Base-by-base conservation (phyloP, 1,140 invertebrate genomes). In the Gonioctena quinquepunctata region DNA sequence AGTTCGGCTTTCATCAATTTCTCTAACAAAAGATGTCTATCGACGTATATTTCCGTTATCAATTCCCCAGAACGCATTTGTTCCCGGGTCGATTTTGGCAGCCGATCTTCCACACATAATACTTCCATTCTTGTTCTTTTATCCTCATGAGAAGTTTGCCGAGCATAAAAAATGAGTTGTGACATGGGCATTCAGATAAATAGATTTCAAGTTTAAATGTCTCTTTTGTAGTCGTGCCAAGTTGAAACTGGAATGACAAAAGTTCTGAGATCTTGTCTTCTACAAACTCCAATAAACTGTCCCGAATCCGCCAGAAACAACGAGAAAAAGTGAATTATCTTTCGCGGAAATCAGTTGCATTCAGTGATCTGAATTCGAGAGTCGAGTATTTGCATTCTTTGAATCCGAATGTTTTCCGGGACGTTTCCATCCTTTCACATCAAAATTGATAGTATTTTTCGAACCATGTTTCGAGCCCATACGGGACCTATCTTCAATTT, bases 11-110 rank as follows among this genome's bases (percentile, higher is more conserved):
- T 63, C 69, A 73, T 73, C 71, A 73, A 73, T 73, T 73, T 73
- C 49, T 50, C 57, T 26, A 65, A 73, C 71, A 73, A 73, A 73
- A 73, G 71, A 73, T 73, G 59, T 27, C 71, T 73, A 73, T 73
- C 68, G 71, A 70, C 71, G 65, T 73, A 69, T 67, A 70, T 73
- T 66, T 64, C 57, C 25, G 57, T 69, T 69, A 69, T 70, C 68
- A 70, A 69, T 73, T 73, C 64, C 48, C 56, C 13, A 33, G 56
- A 59, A 63, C 68, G 71, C 71, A 65, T 57, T 70, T 70, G 56
- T 57, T 69, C 71, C 64, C 62, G 28, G n/a, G 42, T 73, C 65
- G 68, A 59, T 70, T 65, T 73, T 73, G 71, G 71, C 71, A 73
- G 66, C 63, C 21, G 23, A 59, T 25, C 28, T 16, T 54, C 59